Evolutionary conservation across 2,797 vertebrate species (phyloP).

Genomic region (Apodemus agrarius): DNA sequence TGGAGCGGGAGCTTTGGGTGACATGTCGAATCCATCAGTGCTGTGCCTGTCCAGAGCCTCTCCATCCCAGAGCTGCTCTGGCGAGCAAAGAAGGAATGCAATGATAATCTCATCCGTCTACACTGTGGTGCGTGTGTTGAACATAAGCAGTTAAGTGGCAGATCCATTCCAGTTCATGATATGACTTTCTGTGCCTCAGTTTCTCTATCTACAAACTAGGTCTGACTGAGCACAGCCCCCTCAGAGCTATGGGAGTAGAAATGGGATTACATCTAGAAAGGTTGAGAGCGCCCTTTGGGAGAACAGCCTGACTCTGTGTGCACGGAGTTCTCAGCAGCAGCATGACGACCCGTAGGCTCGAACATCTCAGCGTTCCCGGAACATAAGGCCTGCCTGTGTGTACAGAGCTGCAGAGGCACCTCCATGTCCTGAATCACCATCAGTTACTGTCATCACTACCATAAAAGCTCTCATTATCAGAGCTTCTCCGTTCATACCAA

Average conservation of each 20-base stretch:
- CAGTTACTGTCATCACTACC: background rate
- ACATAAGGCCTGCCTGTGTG: background rate
- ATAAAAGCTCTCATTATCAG: background rate
- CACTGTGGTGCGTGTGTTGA: background rate
- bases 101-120: background rate
- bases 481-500: background rate
- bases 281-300: background rate
- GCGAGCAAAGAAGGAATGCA: background rate
- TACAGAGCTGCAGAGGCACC: background rate
- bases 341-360: background rate
- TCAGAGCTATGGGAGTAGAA: background rate
- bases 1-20: background rate
- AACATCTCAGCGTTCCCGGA: background rate
- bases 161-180: background rate
- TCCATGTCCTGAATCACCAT: conserved; percentile 6
- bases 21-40: too few relatives aligned
- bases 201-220: conserved; percentile 31
- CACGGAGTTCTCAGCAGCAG: conserved; percentile 21
- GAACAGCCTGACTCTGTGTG: background rate
- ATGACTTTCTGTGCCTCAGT: background rate
- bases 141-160: background rate
- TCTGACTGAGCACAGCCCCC: background rate
- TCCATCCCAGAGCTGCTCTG: background rate
- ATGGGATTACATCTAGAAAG: background rate
- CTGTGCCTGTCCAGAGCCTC: background rate